These are phyloP conservation scores for Labroides dimidiatus DNA, from an alignment of 2,797 vertebrate genomes.

Conservation along the genomic window DNA sequence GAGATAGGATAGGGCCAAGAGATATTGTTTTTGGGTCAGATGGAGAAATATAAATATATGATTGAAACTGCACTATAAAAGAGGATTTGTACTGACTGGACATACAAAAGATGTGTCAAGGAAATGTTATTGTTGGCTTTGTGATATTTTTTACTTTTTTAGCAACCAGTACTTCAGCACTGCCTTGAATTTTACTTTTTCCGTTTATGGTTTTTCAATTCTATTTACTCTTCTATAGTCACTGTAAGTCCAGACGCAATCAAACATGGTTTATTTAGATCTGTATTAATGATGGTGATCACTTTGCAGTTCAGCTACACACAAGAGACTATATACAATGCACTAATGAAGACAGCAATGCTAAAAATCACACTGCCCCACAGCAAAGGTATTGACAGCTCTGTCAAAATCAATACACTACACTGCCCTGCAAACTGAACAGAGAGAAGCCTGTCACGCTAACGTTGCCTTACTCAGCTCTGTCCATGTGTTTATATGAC, in stretches of 20 bases:
- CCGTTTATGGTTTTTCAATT: conserved; percentile 78
- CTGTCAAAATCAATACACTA: conserved; percentile 80
- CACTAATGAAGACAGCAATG: conserved; percentile 83
- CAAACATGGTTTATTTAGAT: conserved; percentile 81
- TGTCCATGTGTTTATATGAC: conserved; percentile 82
- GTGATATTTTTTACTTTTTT: conserved; percentile 87
- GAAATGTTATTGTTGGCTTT: conserved; percentile 84
- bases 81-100: conserved; percentile 83
- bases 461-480: conserved; percentile 88
- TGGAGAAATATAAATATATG: conserved; percentile 80
- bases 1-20: conserved; percentile 67
- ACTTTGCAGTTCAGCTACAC: conserved; percentile 81
- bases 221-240: conserved; percentile 84
- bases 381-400: conserved; percentile 79
- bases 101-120: conserved; percentile 82
- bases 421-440: conserved; percentile 84
- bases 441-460: conserved; percentile 85
- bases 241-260: conserved; percentile 87
- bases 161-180: conserved; percentile 88
- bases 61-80: conserved; percentile 86
- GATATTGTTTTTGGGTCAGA: conserved; percentile 74
- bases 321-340: conserved; percentile 83
- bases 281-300: conserved; percentile 83
- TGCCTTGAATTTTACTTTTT: conserved; percentile 86
- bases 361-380: conserved; percentile 80